Conservation (phyloP, 2,888 invertebrate species). For the Plebejus melissa region DNA sequence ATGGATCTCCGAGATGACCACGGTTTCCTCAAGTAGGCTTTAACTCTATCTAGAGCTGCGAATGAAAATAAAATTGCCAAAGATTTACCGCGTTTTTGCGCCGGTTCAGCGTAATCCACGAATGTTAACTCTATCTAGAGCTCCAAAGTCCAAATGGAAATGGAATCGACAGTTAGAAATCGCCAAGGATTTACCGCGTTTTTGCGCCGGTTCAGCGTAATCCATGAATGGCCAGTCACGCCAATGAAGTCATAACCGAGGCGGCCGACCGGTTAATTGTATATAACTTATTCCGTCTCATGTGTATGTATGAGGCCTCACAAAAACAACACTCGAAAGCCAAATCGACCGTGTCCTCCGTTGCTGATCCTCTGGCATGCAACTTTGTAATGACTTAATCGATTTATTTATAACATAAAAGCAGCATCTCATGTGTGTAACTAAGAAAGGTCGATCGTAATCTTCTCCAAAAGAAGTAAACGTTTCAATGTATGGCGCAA, state of each 20-base stretch:
- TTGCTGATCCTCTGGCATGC: neutral
- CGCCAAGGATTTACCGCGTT: neutral
- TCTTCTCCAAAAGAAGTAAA: neutral
- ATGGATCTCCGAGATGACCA: neutral
- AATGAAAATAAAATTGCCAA: neutral
- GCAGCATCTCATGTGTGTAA: neutral
- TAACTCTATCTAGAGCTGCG: neutral
- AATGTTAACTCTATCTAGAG: neutral
- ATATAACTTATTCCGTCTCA: slow-evolving; percentile 19
- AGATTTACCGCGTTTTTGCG: neutral
- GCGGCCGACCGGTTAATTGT: slow-evolving; percentile 3
- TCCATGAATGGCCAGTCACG: slow-evolving; percentile 5
- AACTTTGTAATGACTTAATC: neutral
- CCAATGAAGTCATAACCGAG: slow-evolving; percentile 22
- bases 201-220: neutral
- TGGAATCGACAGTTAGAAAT: neutral
- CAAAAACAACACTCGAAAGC: neutral
- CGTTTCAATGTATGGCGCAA: neutral
- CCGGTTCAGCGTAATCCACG: neutral
- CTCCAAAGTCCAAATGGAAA: neutral
- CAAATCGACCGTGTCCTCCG: slow-evolving; percentile 13
- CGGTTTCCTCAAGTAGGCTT: neutral
- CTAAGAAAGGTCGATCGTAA: neutral
- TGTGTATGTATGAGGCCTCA: slow-evolving; percentile 11
- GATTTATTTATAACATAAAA: neutral